Conservation (phyloP, 2,888 invertebrate species). For the Carpatolechia fugitivella region DNA sequence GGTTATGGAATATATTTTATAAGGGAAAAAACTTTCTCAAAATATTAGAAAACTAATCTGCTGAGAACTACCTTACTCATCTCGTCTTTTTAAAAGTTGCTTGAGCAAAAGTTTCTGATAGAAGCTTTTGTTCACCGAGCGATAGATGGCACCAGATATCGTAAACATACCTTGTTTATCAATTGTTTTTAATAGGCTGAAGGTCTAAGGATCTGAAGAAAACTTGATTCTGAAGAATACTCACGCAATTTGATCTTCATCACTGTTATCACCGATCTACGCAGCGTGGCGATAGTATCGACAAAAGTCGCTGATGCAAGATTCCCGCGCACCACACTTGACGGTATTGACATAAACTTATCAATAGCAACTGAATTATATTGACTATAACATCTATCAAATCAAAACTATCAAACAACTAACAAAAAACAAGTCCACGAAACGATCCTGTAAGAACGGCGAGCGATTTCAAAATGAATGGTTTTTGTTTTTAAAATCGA, state of each 20-base stretch:
- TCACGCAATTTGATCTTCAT: slow-evolving; percentile 77
- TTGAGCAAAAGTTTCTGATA: background rate
- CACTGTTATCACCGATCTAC: slow-evolving; percentile 74
- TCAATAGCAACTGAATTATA: slow-evolving; percentile 10
- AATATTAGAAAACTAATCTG: too few species aligned
- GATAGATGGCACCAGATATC: background rate
- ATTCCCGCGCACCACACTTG: slow-evolving; percentile 52
- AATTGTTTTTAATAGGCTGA: background rate
- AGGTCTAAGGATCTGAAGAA: background rate
- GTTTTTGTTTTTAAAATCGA: slow-evolving; percentile 63
- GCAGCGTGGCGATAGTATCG: slow-evolving; percentile 64
- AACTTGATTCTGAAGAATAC: slow-evolving; percentile 30
- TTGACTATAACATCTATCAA: slow-evolving; percentile 8
- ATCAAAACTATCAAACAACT: slow-evolving; percentile 6
- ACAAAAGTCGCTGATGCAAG: slow-evolving; percentile 42
- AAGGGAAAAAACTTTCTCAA: too few species aligned
- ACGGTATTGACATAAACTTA: slow-evolving; percentile 49
- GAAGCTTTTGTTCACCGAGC: background rate
- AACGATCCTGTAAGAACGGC: slow-evolving; percentile 37
- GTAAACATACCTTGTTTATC: background rate
- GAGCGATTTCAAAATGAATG: slow-evolving; percentile 43
- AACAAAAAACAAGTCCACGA: slow-evolving; percentile 1
- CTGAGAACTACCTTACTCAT: too few species aligned
- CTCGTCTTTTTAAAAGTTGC: background rate
- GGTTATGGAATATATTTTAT: too few species aligned